These are phyloP conservation scores for Phortica okadai DNA, from an alignment of 2,888 invertebrate species.

Conservation along the genomic window DNA sequence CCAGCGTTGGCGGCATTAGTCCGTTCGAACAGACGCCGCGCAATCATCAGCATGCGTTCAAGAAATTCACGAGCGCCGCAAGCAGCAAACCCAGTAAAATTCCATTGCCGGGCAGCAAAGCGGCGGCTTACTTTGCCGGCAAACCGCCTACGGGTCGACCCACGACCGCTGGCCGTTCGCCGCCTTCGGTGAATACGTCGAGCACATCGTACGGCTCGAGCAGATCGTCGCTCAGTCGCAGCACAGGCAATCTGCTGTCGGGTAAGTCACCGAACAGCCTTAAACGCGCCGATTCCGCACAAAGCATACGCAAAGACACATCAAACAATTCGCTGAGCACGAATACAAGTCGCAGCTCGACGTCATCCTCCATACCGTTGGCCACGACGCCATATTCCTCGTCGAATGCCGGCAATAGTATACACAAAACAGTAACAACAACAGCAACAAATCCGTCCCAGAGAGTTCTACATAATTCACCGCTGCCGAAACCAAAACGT, in stretches of 20 bases:
- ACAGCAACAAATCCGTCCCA: constrained; percentile 68
- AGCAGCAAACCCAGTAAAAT: constrained; percentile 85
- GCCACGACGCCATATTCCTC: constrained; percentile 71
- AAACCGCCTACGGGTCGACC: constrained; percentile 79
- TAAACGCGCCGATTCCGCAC: constrained; percentile 79
- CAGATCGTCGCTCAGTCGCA: constrained; percentile 74
- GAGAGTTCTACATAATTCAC: constrained; percentile 73
- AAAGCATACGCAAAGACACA: constrained; percentile 75
- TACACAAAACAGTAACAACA: constrained; percentile 49
- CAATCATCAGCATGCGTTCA: constrained; percentile 56
- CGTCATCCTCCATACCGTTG: constrained; percentile 75
- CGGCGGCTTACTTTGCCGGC: constrained; percentile 78
- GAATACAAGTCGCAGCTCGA: constrained; percentile 72
- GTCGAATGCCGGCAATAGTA: constrained; percentile 56
- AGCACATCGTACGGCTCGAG: constrained; percentile 64
- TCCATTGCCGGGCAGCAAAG: constrained; percentile 80
- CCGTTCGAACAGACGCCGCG: constrained; percentile 61
- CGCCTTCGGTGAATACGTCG: constrained; percentile 64
- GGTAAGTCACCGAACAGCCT: constrained; percentile 69
- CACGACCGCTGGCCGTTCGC: constrained; percentile 65
- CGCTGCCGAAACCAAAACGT: constrained; percentile 75
- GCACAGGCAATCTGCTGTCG: constrained; percentile 73
- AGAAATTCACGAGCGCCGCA: constrained; percentile 56
- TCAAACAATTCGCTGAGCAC: constrained; percentile 67
- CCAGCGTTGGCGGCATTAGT: constrained; percentile 70